A percentile compares a stretch with the other conserved stretches of the same genome.
These are phyloP conservation scores for Mesorhabditis spiculigera DNA, from an alignment of 2,888 invertebrate genomes.

Conservation along the genomic window DNA sequence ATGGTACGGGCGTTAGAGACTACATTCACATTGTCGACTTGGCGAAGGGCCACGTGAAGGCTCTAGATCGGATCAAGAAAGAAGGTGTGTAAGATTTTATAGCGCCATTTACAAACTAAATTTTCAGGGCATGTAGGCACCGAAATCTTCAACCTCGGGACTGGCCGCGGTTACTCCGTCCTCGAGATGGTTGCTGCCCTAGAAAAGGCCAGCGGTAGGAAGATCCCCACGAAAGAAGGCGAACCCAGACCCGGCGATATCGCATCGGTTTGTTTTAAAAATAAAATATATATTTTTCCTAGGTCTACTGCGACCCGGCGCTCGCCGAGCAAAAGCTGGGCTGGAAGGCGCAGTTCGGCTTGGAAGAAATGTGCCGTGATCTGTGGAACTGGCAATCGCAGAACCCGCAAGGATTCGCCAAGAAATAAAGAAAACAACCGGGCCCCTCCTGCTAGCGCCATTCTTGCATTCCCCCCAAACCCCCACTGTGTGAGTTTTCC, in stretches of 20 bases:
- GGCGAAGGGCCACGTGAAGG: constrained; percentile 81
- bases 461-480: constrained; percentile 7
- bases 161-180: constrained; percentile 83
- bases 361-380: constrained; percentile 66
- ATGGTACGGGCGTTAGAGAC: constrained; percentile 78
- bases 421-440: no score
- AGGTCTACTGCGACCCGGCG: constrained; percentile 78
- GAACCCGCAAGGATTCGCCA: constrained; percentile 75
- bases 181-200: constrained; percentile 78
- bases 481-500: constrained; percentile 10
- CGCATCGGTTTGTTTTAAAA: constrained; percentile 66
- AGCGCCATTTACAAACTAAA: neutral
- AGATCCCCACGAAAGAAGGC: constrained; percentile 59
- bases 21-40: constrained; percentile 95
- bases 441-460: neutral
- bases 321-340: constrained; percentile 78
- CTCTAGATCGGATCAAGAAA: constrained; percentile 71
- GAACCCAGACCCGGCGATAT: constrained; percentile 82
- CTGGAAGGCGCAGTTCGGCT: constrained; percentile 66
- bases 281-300: no score
- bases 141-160: constrained; percentile 87
- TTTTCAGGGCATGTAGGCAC: constrained; percentile 30
- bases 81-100: constrained; percentile 62
- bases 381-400: constrained; percentile 91
- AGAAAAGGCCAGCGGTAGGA: constrained; percentile 78